These are phyloP conservation scores for Sinocyclocheilus anophthalmus DNA, from an alignment of 2,113 vertebrate species.

Conservation along the genomic window DNA sequence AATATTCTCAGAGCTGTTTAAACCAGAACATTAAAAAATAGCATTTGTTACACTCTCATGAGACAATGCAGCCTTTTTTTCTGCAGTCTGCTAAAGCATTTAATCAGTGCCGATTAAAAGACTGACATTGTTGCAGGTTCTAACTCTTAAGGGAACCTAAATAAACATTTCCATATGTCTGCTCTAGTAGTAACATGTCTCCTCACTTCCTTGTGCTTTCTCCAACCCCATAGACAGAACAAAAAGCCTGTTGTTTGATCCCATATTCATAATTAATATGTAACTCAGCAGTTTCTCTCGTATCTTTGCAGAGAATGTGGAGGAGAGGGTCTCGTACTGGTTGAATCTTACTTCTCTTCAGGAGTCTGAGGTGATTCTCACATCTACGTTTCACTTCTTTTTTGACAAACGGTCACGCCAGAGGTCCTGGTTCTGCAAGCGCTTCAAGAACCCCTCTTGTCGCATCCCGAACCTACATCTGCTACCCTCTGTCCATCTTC, in stretches of 20 bases:
- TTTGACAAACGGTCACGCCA: constrained; percentile 80
- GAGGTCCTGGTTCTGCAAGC: constrained; percentile 75
- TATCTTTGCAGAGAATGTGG: constrained; percentile 57
- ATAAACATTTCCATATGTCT: constrained; percentile 78
- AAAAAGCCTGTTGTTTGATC: constrained; percentile 76
- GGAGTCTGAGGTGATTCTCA: constrained; percentile 87
- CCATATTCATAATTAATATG: constrained; percentile 75
- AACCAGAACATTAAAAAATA: background rate
- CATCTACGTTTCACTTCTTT: constrained; percentile 85
- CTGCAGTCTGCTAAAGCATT: constrained; percentile 57
- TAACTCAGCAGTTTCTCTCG: constrained; percentile 55
- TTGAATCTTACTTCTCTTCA: constrained; percentile 93
- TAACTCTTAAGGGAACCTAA: constrained; percentile 67
- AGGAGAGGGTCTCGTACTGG: constrained; percentile 74
- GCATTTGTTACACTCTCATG: background rate
- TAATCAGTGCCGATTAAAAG: constrained; percentile 59
- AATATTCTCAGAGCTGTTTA: background rate
- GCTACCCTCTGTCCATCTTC: constrained; percentile 66
- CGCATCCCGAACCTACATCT: constrained; percentile 68
- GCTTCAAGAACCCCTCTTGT: constrained; percentile 76
- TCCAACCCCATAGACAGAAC: constrained; percentile 70
- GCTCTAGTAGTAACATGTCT: constrained; percentile 67
- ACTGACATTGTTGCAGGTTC: constrained; percentile 66
- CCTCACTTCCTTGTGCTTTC: constrained; percentile 60
- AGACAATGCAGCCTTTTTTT: constrained; percentile 19